Base-by-base conservation (phyloP, 1,140 invertebrate species). In the Conus ventricosus region DNA sequence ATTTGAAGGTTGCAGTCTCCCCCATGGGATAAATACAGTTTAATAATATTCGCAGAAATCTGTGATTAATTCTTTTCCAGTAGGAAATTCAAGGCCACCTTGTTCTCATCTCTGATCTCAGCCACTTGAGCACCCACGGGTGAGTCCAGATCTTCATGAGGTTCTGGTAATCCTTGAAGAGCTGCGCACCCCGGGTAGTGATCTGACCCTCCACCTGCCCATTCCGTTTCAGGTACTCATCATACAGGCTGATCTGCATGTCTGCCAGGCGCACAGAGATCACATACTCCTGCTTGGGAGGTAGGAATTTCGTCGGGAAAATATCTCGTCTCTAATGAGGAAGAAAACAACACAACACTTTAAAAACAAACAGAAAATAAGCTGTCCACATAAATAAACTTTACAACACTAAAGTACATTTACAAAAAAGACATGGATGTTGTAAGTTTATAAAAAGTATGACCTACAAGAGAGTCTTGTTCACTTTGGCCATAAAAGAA, bases 271-370 rank as follows among this genome's bases (percentile, higher is more conserved):
- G 97, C 2, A 99, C 97, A 91, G 97, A 97, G 25, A 99, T 96
- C 0, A 99, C 98, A 95, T 99, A 99, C 95, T 99, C 99, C 92
- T 98, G 97, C 94, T 99, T 99, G 0, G 98, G 97, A 15, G 98
- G 98, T 87, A 99, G 95, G 94, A 98, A 99, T 11, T 98, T 98
- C 27, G 97, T 97, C 83, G 99, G 95, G 82, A 1, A 97, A 97
- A 94, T 99, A 99, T 99, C 99, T 92, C 97, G 97, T 91, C 99
- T 92, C 94, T 94, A 91, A 5, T 91, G 0, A 71, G 67, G 17
- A 71, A 71, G 39, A 39, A 60, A 60, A 71, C 20, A 13, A n/a
- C 11, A 20, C 67, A 71, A 23, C 11, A 71, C 8, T 11, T 15
- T 8, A 60, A 60, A 4, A 60, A 15, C 57, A 60, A 60, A 11